Base-by-base conservation (phyloP, 2,888 invertebrate genomes). In the Coleophora flavipennella region DNA sequence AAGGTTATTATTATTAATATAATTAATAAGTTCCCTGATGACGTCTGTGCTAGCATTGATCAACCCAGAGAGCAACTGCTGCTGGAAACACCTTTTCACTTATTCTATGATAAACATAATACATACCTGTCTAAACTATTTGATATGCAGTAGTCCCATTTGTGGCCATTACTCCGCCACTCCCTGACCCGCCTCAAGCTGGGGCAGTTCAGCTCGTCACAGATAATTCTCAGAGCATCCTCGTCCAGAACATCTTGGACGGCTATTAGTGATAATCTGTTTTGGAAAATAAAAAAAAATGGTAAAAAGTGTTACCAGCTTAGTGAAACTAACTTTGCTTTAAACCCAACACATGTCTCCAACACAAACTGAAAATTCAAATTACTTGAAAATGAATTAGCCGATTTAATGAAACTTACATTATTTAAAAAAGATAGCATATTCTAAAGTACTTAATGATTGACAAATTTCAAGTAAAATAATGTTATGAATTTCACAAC, bases 191-290 rank as follows among this genome's bases (percentile, higher is more conserved):
- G 73, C 43, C 88, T 75, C 38, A 92, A 62, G 20, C 76, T 74
- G 0, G 92, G 91, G 2, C 83, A 72, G 69, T 92, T 92, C 38
- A 92, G 69, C 69, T 92, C 91, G 42, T 88, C 87, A 55, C 90
- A 90, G 40, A 93, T 88, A 65, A 89, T 86, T 67, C 89, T 88
- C 44, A 94, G 68, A 11, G 92, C 90, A 12, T 86, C 85, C 46
- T 85, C 85, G 53, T 91, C 90, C 36, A 87, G 67, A 33, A 93
- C 78, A 62, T 92, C 93, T 77, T 94, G 93, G 14, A 93, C 79
- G 43, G 91, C 92, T 54, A 93, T 67, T 59, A 93, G 63, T 44
- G 92, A 90, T 70, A 92, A 87, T 54, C 92, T 92, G 70, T 4
- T 36, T 73, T 68, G 45, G 8, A 28, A 12, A 32, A 35, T 25